Conservation (phyloP, 2,888 invertebrate species). For the Stenoptilia bipunctidactyla region DNA sequence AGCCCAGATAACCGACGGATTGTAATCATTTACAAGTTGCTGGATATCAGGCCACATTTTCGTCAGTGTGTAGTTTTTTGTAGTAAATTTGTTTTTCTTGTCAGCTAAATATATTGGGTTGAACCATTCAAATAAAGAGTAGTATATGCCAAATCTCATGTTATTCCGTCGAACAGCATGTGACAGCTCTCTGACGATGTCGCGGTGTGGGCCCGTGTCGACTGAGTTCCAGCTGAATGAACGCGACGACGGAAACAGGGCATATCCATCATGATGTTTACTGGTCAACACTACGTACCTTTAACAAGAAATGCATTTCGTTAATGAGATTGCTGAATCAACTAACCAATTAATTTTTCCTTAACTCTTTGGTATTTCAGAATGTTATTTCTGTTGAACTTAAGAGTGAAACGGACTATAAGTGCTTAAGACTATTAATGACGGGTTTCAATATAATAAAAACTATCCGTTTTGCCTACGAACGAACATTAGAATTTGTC, state of each 20-base stretch:
- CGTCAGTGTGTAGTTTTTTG: conserved; percentile 75
- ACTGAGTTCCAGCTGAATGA: conserved; percentile 89
- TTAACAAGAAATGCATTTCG: conserved; percentile 17
- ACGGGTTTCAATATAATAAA: too few relatives aligned
- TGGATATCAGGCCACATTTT: conserved; percentile 87
- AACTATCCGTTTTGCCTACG: too few relatives aligned
- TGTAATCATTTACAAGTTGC: conserved; percentile 78
- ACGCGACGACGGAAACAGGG: conserved; percentile 84
- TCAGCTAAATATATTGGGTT: conserved; percentile 85
- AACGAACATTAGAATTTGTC: too few relatives aligned
- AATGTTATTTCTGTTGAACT: too few relatives aligned
- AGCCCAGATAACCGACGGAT: conserved; percentile 89
- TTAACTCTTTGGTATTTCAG: too few relatives aligned
- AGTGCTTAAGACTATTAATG: too few relatives aligned
- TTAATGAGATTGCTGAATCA: too few relatives aligned
- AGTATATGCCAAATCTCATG: conserved; percentile 86
- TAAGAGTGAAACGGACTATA: too few relatives aligned
- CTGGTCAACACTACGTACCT: conserved; percentile 87
- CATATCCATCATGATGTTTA: conserved; percentile 91
- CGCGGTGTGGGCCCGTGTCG: conserved; percentile 82
- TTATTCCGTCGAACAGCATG: conserved; percentile 73
- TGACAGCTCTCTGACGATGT: conserved; percentile 84
- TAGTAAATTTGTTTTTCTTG: conserved; percentile 73
- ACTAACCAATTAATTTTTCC: too few relatives aligned
- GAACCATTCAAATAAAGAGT: conserved; percentile 90